Conservation (phyloP, 2,888 invertebrate species). For the Xylocampa areola region DNA sequence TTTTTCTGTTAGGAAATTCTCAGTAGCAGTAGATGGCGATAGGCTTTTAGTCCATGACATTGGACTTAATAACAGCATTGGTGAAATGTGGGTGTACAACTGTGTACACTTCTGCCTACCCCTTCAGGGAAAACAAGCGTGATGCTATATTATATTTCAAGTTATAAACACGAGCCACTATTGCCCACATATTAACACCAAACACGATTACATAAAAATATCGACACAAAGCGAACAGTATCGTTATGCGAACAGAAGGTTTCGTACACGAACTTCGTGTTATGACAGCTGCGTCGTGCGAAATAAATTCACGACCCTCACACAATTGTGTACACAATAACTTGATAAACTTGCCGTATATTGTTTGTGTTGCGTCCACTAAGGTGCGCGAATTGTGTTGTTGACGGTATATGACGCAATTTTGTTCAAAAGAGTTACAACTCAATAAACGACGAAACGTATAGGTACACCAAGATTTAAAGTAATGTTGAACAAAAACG, state of each 20-base stretch:
- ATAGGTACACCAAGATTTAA: too few species aligned
- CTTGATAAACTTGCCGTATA: slow-evolving; percentile 4
- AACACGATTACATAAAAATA: slow-evolving; percentile 16
- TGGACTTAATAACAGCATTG: too few species aligned
- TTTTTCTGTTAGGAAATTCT: too few species aligned
- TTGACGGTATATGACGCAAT: not conserved
- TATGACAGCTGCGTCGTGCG: slow-evolving; percentile 17
- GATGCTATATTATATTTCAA: too few species aligned
- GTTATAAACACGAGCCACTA: not conserved
- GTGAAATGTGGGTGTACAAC: too few species aligned
- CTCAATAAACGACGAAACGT: too few species aligned
- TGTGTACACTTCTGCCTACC: too few species aligned
- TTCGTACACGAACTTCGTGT: slow-evolving; percentile 16
- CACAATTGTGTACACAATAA: slow-evolving; percentile 1
- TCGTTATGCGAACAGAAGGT: slow-evolving; percentile 8
- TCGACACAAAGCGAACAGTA: slow-evolving; percentile 17
- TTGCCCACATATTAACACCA: not conserved
- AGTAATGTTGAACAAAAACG: too few species aligned
- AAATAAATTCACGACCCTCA: slow-evolving; percentile 15
- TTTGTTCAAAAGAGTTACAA: too few species aligned
- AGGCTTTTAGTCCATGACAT: too few species aligned
- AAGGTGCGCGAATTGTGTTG: not conserved
- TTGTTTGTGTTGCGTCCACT: slow-evolving; percentile 3
- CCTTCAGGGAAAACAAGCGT: too few species aligned
- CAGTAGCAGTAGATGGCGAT: too few species aligned